phyloP scores from a whole-genome alignment of 2,888 invertebrate genomes.

The Stratiomys singularior region DNA sequence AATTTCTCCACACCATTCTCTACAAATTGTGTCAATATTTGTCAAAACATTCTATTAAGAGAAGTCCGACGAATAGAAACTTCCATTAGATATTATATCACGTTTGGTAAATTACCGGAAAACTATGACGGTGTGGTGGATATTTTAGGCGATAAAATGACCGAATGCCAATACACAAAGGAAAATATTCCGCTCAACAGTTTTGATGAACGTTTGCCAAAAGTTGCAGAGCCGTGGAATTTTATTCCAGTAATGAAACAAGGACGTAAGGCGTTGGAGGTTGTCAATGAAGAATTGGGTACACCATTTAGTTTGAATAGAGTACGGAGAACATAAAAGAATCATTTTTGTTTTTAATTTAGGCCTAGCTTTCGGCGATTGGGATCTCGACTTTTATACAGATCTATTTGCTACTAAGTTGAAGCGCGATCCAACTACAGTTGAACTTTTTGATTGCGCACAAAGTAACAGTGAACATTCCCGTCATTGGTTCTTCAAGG shows the following conservation, averaged over 20 bases:
- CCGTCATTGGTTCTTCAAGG: constrained; percentile 99
- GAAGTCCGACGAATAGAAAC: constrained; percentile 84
- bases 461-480: constrained; percentile 99
- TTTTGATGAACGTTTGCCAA: constrained; percentile 75
- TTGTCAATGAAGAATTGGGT: constrained; percentile 82
- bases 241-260: constrained; percentile 83
- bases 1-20: constrained; percentile 97
- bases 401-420: constrained; percentile 84
- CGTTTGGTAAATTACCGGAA: constrained; percentile 59
- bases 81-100: constrained; percentile 79
- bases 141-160: constrained; percentile 91
- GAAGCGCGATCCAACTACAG: constrained; percentile 93
- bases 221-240: constrained; percentile 80
- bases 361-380: constrained; percentile 91
- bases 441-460: constrained; percentile 97
- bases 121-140: constrained; percentile 65
- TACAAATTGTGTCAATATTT: constrained; percentile 95
- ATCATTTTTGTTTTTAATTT: constrained; percentile 56
- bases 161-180: constrained; percentile 83
- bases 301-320: neutral
- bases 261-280: constrained; percentile 82
- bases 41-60: constrained; percentile 81
- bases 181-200: constrained; percentile 73
- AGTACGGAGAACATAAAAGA: neutral
- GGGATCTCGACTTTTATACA: constrained; percentile 92